Evolutionary conservation across 2,113 vertebrate genomes (phyloP), one percentile per base, ranked within the genome.

Genomic region (Cryptotis parvus): DNA sequence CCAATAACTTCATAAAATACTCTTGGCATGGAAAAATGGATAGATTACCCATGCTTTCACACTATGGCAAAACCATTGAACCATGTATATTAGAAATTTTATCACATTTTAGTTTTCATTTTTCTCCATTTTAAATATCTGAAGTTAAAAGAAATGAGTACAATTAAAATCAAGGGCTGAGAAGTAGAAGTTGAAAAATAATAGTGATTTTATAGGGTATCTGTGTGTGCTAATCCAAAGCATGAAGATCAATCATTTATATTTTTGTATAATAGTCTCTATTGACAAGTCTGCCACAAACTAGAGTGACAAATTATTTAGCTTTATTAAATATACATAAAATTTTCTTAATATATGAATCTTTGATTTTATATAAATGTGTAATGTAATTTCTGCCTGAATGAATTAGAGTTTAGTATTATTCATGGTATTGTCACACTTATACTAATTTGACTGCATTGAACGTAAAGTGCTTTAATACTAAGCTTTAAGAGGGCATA

Each of bases 1-100:
- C 88, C 12, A 77, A 77, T 9, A 91, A 58, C 45, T 75, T n/a
- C 35, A 91, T 90, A 87, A 76, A 55, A 39, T 72, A 8, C 6
- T 26, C 65, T 86, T 24, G 37, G 29, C 24, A 58, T 58, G 55
- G 20, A 58, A 92, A 89, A 87, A 29, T 16, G 24, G 10, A 78
- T 58, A 52, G 89, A 89, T 75, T 91, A 74, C 81, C 77, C 74
- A 91, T 93, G 65, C 35, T 49, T 91, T 93, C 93, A 33, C 75
- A 84, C 29, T 90, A 91, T 74, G n/a, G n/a, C 45, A 86, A 90
- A 80, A 9, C 11, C 37, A 86, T 6, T 35, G 31, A 58, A 58
- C 24, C 55, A 2, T 49, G 45, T 49, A 49, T 68, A 39, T 69
- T 52, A 84, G 61, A 49, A n/a, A n/a, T n/a, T n/a, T n/a, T n/a